Conservation (phyloP, 2,888 invertebrate species). For the Branchipolynoe longqiensis region DNA sequence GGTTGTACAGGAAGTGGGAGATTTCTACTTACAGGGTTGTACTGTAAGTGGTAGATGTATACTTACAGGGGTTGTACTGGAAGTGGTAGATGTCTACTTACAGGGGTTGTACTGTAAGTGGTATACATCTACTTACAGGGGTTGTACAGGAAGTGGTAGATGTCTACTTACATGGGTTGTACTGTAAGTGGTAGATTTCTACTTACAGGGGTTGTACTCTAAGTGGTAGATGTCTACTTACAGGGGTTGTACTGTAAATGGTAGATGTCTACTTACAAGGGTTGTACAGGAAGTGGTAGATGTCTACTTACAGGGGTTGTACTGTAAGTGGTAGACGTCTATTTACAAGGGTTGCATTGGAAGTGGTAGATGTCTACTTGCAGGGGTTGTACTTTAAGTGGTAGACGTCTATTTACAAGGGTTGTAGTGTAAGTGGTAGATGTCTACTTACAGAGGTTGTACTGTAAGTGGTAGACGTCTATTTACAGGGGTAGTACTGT, state of each 20-base stretch:
- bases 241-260: constrained; percentile 23
- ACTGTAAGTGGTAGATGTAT: background rate
- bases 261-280: constrained; percentile 34
- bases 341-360: constrained; percentile 28
- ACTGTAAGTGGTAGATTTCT: background rate
- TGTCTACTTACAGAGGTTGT: constrained; percentile 41
- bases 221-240: constrained; percentile 28
- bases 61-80: constrained; percentile 38
- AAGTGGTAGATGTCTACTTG: constrained; percentile 22
- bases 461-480: background rate
- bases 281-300: constrained; percentile 14
- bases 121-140: constrained; percentile 37
- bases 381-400: constrained; percentile 28
- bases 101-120: constrained; percentile 28
- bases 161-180: constrained; percentile 49
- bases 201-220: constrained; percentile 33
- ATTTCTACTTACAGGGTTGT: constrained; percentile 41
- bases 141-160: constrained; percentile 14
- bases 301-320: constrained; percentile 45
- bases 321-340: background rate
- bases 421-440: constrained; percentile 7
- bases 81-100: constrained; percentile 28
- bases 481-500: constrained; percentile 27
- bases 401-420: constrained; percentile 27
- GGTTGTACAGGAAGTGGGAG: constrained; percentile 14